Evolutionary conservation across 1,140 invertebrate genomes (phyloP).

Genomic region (Dreissena polymorpha): DNA sequence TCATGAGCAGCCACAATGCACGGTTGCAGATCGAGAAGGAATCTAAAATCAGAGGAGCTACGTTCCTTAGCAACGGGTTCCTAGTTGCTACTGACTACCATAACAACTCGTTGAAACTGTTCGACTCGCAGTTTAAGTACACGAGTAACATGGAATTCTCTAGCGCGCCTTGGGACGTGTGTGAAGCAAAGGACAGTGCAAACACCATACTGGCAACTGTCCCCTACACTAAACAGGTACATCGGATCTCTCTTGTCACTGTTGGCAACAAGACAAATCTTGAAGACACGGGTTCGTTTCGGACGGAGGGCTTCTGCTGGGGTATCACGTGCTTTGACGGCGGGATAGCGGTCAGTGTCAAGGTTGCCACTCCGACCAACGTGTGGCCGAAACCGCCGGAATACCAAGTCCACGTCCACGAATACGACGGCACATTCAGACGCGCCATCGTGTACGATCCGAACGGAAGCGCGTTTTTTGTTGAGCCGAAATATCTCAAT

Average conservation of each 20-base stretch:
- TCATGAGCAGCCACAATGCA: constrained; percentile 27
- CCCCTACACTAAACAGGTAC: constrained; percentile 34
- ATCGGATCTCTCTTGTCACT: constrained; percentile 5
- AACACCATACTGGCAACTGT: constrained; percentile 35
- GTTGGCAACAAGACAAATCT: constrained; percentile 9
- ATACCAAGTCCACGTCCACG: constrained; percentile 43
- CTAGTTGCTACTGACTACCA: constrained; percentile 44
- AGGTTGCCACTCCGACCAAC: constrained; percentile 16
- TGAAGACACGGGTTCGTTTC: constrained; percentile 5
- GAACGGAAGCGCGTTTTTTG: constrained; percentile 22
- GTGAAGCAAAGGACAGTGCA: constrained; percentile 4
- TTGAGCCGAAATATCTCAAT: constrained; percentile 48
- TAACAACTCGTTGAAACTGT: constrained; percentile 49
- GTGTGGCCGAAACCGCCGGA: constrained; percentile 45
- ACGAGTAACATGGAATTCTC: constrained; percentile 14
- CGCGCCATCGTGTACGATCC: constrained; percentile 36
- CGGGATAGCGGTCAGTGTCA: constrained; percentile 36
- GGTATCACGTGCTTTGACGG: constrained; percentile 50
- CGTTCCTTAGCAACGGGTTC: constrained; percentile 29
- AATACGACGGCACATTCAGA: constrained; percentile 48
- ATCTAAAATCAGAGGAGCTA: constrained; percentile 27
- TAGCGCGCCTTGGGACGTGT: constrained; percentile 52
- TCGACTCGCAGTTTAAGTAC: constrained; percentile 27
- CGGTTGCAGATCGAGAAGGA: constrained; percentile 7
- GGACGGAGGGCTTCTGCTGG: constrained; percentile 46